Percentiles rank a stretch among this genome's conserved stretches.
phyloP scores from a whole-genome alignment of 1,140 invertebrate species.

The Plectus sambesii region DNA sequence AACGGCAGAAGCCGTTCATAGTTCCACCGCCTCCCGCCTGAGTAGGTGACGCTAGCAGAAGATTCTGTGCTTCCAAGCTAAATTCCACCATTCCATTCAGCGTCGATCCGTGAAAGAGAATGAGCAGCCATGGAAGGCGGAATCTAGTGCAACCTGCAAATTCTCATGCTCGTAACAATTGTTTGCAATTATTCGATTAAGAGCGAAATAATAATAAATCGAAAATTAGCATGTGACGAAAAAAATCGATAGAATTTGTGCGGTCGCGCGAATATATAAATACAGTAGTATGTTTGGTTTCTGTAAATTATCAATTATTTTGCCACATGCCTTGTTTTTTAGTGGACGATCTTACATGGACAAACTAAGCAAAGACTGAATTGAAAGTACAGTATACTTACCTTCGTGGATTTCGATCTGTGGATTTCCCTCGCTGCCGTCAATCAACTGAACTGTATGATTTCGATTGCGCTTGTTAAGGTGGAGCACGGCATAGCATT shows the following conservation, averaged over 20 bases:
- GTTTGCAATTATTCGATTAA: too few species aligned
- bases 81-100: slow-evolving; percentile 88
- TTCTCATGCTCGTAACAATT: too few species aligned
- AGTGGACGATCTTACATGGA: slow-evolving; percentile 2
- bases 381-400: slow-evolving; percentile 34
- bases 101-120: slow-evolving; percentile 77
- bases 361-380: slow-evolving; percentile 3
- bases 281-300: too few species aligned
- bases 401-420: slow-evolving; percentile 42
- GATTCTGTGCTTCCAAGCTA: slow-evolving; percentile 56
- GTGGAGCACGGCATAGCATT: slow-evolving; percentile 88
- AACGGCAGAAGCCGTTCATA: slow-evolving; percentile 61
- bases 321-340: too few species aligned
- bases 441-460: slow-evolving; percentile 30
- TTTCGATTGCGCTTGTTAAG: slow-evolving; percentile 65
- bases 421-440: slow-evolving; percentile 17
- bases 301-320: too few species aligned
- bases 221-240: too few species aligned
- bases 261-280: too few species aligned
- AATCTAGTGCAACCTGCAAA: too few species aligned
- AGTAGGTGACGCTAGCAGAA: not conserved
- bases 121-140: slow-evolving; percentile 85
- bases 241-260: too few species aligned
- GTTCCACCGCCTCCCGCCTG: too few species aligned
- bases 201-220: too few species aligned